phyloP scores from a whole-genome alignment of 2,113 vertebrate species.

The Shinisaurus crocodilurus region DNA sequence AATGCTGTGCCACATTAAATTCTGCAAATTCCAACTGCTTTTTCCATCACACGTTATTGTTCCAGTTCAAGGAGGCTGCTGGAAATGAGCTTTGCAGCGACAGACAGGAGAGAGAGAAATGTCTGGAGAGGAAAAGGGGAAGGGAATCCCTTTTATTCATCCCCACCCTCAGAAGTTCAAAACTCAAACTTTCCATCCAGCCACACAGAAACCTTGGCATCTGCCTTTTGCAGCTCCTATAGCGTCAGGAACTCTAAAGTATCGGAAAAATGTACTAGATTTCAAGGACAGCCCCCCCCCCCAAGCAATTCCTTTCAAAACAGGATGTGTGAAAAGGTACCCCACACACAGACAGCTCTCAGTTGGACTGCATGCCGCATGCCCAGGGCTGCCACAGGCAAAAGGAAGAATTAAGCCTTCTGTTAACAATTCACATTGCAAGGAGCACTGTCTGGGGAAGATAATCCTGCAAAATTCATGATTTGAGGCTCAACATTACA shows the following conservation, averaged over 20 bases:
- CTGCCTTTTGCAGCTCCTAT: background rate
- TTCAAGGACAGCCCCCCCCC: background rate
- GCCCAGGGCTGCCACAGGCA: too few species aligned
- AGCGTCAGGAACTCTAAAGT: background rate
- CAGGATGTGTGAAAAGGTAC: background rate
- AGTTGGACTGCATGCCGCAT: background rate
- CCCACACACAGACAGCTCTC: background rate
- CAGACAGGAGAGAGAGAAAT: background rate
- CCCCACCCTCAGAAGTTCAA: background rate
- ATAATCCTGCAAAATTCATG: background rate
- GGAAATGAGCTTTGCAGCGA: constrained; percentile 14
- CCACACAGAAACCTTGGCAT: constrained; percentile 42
- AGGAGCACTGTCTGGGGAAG: background rate
- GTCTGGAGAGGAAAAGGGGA: constrained; percentile 20
- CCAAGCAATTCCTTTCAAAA: background rate
- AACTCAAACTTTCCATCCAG: constrained; percentile 62
- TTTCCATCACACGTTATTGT: constrained; percentile 43
- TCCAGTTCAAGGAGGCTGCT: constrained; percentile 6
- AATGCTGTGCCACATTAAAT: background rate
- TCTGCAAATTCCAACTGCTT: background rate
- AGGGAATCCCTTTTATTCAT: constrained; percentile 55
- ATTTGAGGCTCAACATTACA: background rate
- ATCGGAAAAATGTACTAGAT: fast-evolving
- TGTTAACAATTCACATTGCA: background rate
- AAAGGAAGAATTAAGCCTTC: constrained; percentile 1